Evolutionary conservation across 2,113 vertebrate species (phyloP), one percentile per base, ranked within the genome.

Genomic region (Eulacestoma nigropectus): DNA sequence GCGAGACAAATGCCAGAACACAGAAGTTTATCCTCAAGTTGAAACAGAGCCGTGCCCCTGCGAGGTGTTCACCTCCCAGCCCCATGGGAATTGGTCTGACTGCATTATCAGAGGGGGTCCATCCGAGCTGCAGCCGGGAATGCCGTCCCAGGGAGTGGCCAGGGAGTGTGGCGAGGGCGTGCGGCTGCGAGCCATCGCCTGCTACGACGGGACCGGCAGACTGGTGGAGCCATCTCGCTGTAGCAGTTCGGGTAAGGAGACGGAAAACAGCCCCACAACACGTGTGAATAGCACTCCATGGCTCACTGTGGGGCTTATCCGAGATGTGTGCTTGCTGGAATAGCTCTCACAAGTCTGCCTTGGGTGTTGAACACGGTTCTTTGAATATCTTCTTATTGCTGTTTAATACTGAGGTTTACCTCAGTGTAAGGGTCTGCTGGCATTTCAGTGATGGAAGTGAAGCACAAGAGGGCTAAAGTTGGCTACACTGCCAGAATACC

Each of bases 61-160:
- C 35, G 96, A 98, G 78, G 93, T 94, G 44, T 98, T 98, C 92
- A 85, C 97, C 78, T 97, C 98, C 60, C 98, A 98, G 83, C 98
- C 99, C 16, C 97, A 97, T 6, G 99, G 99, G 46, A 99, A 99
- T 64, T 99, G 99, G 99, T 99, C 99, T 2, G 98, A 98, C 62
- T 99, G 99, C 96, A 97, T 99, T 69, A 97, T 99, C 13, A 87
- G 97, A 12, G 97, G 97, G 73, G 93, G 52, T 20, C 90, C 91
- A 15, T 39, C 85, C 0, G 93, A 97, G 39, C 84, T 74, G 5
- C 96, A 95, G 47, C 92, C 93, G 75, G 97, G 98, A 89, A 60
- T 84, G 90, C 93, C 63, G 26, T 76, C 95, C 29, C 98, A 75
- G 2, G 87, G 96, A 86, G 98, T 75, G 9, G 33, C 87, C 33